A percentile compares a stretch with the other conserved stretches of the same genome.
phyloP scores from a whole-genome alignment of 2,113 vertebrate species.

The Sinocyclocheilus grahami region DNA sequence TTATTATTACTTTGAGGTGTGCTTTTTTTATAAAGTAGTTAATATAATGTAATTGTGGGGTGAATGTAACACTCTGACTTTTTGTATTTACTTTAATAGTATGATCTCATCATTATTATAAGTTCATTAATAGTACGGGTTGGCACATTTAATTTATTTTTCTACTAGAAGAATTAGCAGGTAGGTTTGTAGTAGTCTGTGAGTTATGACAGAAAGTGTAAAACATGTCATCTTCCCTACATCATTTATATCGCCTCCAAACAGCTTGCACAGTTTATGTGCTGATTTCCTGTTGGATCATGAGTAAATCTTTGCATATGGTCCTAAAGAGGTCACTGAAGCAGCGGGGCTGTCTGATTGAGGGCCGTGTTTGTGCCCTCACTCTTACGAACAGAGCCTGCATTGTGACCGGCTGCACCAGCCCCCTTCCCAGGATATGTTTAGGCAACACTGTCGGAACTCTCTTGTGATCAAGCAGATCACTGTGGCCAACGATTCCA shows the following conservation, averaged over 20 bases:
- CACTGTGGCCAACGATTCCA: background rate
- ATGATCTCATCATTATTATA: too few relatives aligned
- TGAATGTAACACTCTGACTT: too few relatives aligned
- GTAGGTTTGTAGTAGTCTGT: too few relatives aligned
- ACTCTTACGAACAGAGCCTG: constrained; percentile 22
- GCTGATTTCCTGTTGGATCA: constrained; percentile 8
- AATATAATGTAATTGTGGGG: too few relatives aligned
- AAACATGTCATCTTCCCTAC: background rate
- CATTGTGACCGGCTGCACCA: background rate
- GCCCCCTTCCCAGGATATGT: constrained; percentile 9
- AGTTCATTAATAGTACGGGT: too few relatives aligned
- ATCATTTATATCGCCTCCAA: background rate
- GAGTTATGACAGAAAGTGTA: background rate
- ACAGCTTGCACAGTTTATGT: background rate
- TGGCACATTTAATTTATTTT: too few relatives aligned
- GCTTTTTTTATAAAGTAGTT: too few relatives aligned
- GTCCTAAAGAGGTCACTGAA: constrained; percentile 35
- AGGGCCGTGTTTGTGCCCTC: constrained; percentile 19
- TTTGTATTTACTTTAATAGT: too few relatives aligned
- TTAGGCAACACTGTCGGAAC: constrained; percentile 34
- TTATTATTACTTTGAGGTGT: too few relatives aligned
- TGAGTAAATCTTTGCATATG: constrained; percentile 33
- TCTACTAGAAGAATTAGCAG: too few relatives aligned
- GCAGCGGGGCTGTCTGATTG: background rate
- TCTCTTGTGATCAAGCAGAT: constrained; percentile 40